Base-by-base conservation (phyloP, 2,797 vertebrate genomes). In the Takifugu ocellatus region DNA sequence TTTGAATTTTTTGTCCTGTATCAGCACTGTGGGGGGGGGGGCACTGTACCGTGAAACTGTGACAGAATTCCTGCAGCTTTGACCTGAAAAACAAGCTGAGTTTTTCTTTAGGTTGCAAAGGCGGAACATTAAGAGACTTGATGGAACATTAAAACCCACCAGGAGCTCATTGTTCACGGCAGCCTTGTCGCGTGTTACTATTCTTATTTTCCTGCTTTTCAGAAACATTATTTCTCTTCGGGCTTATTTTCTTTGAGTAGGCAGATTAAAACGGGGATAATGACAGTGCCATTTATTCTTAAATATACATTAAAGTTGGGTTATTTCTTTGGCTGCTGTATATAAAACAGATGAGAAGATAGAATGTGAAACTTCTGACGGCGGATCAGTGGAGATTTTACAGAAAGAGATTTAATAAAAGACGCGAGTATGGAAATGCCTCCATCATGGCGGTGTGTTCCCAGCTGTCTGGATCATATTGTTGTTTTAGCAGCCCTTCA, bases 361-460 rank as follows among this genome's bases (percentile, higher is more conserved):
- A 48, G 11, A 59, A 62, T 59, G 48, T 59, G 27, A 27, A 27
- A 27, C 5, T 10, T 5, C 31, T 33, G 6, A 33, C 31, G 2
- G 31, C 9, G 31, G 5, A 6, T 29, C 60, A 61, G 51, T 3
- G 45, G 53, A 57, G 50, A 62, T 56, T 57, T 59, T 46, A 56
- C 12, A 45, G 57, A 71, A 53, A 27, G n/a, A 66, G 50, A 54
- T 71, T 66, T 78, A 84, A 84, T 82, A 73, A 70, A 82, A 66
- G 27, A 27, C 27, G 27, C 6, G 27, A 27, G 47, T 57, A 6
- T 44, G 33, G n/a, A 44, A 44, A 44, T 17, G 14, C 25, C 50
- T 39, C 27, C 44, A 6, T 61, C 51, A 56, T 57, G 49, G 26
- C 39, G 47, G 14, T 59, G 42, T 33, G 3, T 7, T 66, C 64